A percentile compares a stretch with the other conserved stretches of the same genome.
Evolutionary conservation across 2,888 invertebrate genomes (phyloP).

Genomic region (Tromatobia lineatoria): DNA sequence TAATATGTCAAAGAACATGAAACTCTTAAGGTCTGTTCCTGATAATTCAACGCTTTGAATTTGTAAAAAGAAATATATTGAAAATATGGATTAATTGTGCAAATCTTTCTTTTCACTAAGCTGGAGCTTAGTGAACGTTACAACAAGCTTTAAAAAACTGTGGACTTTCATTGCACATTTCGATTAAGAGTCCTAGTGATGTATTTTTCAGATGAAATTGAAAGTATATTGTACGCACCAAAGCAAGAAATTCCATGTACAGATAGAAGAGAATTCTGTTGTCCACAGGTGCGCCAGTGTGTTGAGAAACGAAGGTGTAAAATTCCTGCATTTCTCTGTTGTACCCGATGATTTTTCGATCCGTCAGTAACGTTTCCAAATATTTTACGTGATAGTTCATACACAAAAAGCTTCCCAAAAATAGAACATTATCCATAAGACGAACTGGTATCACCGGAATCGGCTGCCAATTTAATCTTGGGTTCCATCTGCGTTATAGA

Average conservation of each 20-base stretch:
- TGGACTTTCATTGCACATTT: too few relatives aligned
- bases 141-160: too few relatives aligned
- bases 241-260: constrained; percentile 51
- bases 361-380: constrained; percentile 24
- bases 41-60: too few relatives aligned
- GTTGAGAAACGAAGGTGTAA: constrained; percentile 43
- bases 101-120: too few relatives aligned
- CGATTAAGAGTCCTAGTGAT: too few relatives aligned
- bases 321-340: constrained; percentile 37
- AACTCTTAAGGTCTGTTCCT: too few relatives aligned
- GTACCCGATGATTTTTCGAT: constrained; percentile 39
- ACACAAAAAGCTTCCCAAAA: constrained; percentile 39
- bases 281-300: constrained; percentile 52
- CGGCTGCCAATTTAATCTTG: constrained; percentile 60
- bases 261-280: constrained; percentile 48
- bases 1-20: too few relatives aligned
- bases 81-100: too few relatives aligned
- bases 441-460: constrained; percentile 26
- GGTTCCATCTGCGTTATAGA: constrained; percentile 51
- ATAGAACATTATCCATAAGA: constrained; percentile 33
- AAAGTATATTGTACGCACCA: constrained; percentile 22
- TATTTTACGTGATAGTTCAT: constrained; percentile 34
- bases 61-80: too few relatives aligned
- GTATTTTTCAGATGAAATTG: neutral
- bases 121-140: too few relatives aligned